Conservation (phyloP, 2,113 vertebrate species). For the Typhlomys cinereus region DNA sequence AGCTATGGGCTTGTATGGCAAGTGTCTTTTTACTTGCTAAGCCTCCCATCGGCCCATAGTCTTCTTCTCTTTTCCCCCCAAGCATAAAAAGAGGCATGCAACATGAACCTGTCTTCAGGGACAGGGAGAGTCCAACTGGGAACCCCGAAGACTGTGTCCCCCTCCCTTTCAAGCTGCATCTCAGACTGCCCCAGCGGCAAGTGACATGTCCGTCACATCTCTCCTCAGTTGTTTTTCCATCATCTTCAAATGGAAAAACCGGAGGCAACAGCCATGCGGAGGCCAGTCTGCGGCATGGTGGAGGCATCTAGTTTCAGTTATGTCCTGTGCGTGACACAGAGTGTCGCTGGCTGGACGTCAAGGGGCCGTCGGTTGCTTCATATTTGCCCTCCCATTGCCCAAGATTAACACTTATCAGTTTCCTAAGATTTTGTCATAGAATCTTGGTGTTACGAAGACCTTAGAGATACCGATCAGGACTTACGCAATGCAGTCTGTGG, state of each 20-base stretch:
- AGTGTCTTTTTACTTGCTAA: too few species aligned
- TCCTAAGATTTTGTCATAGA: constrained; percentile 30
- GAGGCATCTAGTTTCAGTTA: not conserved
- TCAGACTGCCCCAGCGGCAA: fast-evolving
- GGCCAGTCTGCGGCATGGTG: not conserved
- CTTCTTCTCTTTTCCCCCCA: too few species aligned
- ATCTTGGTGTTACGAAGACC: not conserved
- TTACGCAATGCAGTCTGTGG: not conserved
- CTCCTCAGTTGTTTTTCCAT: not conserved
- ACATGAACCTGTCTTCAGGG: not conserved
- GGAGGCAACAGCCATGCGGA: not conserved
- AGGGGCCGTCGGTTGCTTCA: not conserved
- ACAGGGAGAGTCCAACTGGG: not conserved
- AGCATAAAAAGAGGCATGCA: not conserved
- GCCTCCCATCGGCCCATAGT: too few species aligned
- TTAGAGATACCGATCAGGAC: not conserved
- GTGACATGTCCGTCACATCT: not conserved
- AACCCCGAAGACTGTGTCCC: not conserved
- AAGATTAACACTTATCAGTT: not conserved
- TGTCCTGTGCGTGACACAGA: not conserved
- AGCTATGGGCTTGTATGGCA: too few species aligned
- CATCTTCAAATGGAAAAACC: not conserved
- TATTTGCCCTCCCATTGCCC: not conserved
- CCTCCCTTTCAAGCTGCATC: not conserved
- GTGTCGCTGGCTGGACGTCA: constrained; percentile 12